These are phyloP conservation scores for Melierax canorus DNA, from an alignment of 2,113 vertebrate species.

Conservation along the genomic window DNA sequence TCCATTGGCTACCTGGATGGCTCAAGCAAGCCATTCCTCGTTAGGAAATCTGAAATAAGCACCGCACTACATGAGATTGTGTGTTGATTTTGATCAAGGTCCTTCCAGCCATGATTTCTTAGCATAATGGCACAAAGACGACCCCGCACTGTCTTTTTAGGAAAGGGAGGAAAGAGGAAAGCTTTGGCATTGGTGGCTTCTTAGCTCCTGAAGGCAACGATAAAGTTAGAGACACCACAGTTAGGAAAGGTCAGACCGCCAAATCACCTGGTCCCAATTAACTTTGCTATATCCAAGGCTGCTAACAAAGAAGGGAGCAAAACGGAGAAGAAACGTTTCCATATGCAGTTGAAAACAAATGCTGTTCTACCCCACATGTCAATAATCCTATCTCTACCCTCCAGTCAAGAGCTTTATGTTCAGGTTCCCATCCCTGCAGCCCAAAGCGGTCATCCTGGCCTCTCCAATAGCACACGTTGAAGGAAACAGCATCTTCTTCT, in stretches of 20 bases:
- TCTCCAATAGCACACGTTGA: not conserved
- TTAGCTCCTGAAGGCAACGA: not conserved
- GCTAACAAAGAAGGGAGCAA: accelerated
- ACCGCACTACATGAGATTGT: accelerated
- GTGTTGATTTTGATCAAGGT: not conserved
- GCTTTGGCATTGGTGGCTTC: not conserved
- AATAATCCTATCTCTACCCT: not conserved
- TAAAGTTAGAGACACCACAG: not conserved
- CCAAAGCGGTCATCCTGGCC: not conserved
- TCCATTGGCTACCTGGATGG: not conserved
- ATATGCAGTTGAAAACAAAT: not conserved
- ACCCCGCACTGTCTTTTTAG: not conserved
- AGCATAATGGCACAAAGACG: not conserved
- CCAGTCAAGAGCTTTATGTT: not conserved
- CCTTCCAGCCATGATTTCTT: not conserved
- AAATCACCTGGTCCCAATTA: not conserved
- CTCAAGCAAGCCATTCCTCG: not conserved
- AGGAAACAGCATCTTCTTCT: not conserved
- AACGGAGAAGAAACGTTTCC: not conserved
- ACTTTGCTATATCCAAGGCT: not conserved
- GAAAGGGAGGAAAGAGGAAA: not conserved
- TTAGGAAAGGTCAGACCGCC: not conserved
- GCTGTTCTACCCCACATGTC: not conserved
- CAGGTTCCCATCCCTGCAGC: not conserved
- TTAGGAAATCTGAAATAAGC: not conserved